Base-by-base conservation (phyloP, 1,140 invertebrate species). In the Hetaerina americana region DNA sequence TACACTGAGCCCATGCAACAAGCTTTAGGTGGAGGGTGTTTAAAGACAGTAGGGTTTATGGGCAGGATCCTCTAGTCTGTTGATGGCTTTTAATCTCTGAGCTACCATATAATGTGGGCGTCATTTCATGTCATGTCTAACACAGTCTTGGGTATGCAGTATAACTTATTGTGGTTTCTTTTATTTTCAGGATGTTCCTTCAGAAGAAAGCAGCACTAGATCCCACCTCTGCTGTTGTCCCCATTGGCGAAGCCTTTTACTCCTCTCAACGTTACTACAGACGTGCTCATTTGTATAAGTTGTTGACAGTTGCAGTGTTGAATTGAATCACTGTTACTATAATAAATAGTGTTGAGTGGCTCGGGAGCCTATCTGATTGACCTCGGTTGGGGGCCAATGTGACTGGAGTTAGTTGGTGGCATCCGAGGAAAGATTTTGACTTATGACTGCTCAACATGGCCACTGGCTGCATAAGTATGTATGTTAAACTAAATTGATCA, bases 151-250 rank as follows among this genome's bases (percentile, higher is more conserved):
- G n/a, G n/a, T n/a, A n/a, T n/a, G n/a, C n/a, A n/a, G n/a, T n/a
- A n/a, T n/a, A n/a, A n/a, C n/a, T n/a, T n/a, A n/a, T n/a, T n/a
- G n/a, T n/a, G n/a, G 75, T 74, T 76, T 74, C 78, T 75, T 78
- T 79, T 78, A 79, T 69, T 89, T 88, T 73, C 84, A 92, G 90
- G 92, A 79, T 97, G 94, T 83, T 96, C 94, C 27, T 97, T 97
- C 87, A 88, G 95, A 79, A 94, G 89, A 87, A 97, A 97, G 87
- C 92, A 93, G 80, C 93, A 96, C 81, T 96, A 91, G 85, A 57
- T n/a, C 22, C 40, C 40, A 57, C 22, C 22, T 73, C 15, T 26
- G 66, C 26, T 18, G 68, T 15, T 26, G 27, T 73, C 66, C 66
- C 69, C 31, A 22, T 26, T 28, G 28, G 40, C 66, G 29, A 26